Percentiles rank a stretch among this genome's conserved stretches.
phyloP scores from a whole-genome alignment of 2,888 invertebrate species.

The Myopa tessellatipennis region DNA sequence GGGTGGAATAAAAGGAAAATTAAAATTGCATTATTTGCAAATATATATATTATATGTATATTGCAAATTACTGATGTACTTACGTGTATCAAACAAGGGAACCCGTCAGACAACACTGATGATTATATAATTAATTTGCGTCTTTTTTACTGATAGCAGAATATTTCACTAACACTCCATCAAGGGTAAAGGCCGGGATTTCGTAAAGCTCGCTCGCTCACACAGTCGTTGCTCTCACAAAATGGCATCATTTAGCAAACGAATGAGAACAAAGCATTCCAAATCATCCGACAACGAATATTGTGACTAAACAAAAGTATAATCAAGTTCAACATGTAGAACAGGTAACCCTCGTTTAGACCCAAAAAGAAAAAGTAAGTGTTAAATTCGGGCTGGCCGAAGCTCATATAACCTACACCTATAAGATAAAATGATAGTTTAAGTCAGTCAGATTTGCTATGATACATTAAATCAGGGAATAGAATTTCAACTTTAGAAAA shows the following conservation, averaged over 20 bases:
- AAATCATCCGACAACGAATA: constrained; percentile 57
- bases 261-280: constrained; percentile 48
- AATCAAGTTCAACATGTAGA: background rate
- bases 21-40: too few species aligned
- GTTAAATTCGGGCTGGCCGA: background rate
- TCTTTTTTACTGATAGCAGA: background rate
- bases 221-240: constrained; percentile 38
- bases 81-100: too few species aligned
- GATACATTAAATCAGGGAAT: too few species aligned
- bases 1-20: too few species aligned
- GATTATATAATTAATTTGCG: background rate
- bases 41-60: too few species aligned
- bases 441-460: too few species aligned
- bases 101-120: background rate
- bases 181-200: background rate
- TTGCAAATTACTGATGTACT: too few species aligned
- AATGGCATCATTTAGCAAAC: constrained; percentile 50
- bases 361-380: background rate
- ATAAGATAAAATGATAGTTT: too few species aligned
- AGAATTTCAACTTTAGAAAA: too few species aligned
- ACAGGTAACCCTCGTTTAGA: constrained; percentile 3
- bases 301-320: constrained; percentile 20
- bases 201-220: constrained; percentile 23
- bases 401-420: too few species aligned
- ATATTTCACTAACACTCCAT: background rate